Evolutionary conservation across 2,888 invertebrate species (phyloP).

Genomic region (Diaperis boleti): DNA sequence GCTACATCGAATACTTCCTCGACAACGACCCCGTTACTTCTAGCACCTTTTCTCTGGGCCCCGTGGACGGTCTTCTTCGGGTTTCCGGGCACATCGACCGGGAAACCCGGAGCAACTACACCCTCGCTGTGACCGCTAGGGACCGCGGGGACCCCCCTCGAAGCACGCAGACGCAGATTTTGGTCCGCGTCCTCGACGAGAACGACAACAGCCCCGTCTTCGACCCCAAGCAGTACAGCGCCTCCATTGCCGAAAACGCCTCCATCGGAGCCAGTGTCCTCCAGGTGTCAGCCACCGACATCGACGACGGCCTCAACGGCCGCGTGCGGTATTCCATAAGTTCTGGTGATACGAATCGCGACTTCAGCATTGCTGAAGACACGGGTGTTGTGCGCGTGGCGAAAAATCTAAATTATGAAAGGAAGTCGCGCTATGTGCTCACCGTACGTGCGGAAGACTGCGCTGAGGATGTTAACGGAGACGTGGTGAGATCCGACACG

Average conservation of each 20-base stretch:
- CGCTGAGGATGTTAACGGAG: constrained; percentile 75
- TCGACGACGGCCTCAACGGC: constrained; percentile 91
- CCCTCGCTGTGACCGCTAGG: constrained; percentile 82
- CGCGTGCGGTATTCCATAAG: constrained; percentile 91
- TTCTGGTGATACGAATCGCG: constrained; percentile 89
- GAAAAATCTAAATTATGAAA: constrained; percentile 93
- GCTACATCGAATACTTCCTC: constrained; percentile 86
- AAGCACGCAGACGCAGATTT: constrained; percentile 76
- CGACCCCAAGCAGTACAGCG: constrained; percentile 90
- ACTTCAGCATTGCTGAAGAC: constrained; percentile 93
- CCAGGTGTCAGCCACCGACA: constrained; percentile 90
- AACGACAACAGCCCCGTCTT: constrained; percentile 93
- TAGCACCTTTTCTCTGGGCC: constrained; percentile 83
- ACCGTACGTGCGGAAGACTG: constrained; percentile 91
- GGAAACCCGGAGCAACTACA: constrained; percentile 81
- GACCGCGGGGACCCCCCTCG: constrained; percentile 90
- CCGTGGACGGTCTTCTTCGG: constrained; percentile 87
- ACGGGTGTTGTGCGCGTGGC: constrained; percentile 91
- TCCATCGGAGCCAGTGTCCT: constrained; percentile 91
- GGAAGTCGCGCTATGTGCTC: constrained; percentile 85
- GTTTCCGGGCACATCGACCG: constrained; percentile 90
- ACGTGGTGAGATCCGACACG: constrained; percentile 76
- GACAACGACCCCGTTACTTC: constrained; percentile 75
- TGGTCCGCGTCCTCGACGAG: constrained; percentile 84
- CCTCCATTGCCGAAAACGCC: constrained; percentile 93